Conservation (phyloP, 2,113 vertebrate species). For the Pangasianodon hypophthalmus region DNA sequence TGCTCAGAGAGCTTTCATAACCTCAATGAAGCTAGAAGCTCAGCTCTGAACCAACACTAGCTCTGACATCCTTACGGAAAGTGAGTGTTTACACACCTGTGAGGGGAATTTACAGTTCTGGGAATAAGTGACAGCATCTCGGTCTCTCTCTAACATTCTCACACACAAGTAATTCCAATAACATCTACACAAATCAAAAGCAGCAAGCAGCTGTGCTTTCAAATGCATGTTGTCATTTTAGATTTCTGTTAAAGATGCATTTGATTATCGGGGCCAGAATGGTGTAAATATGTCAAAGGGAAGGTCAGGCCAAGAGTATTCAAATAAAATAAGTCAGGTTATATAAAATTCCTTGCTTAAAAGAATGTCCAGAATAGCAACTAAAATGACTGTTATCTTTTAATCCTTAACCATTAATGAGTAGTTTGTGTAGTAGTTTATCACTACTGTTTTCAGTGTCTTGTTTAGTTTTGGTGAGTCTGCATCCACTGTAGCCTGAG, state of each 20-base stretch:
- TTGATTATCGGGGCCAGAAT: neutral
- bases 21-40: slow-evolving; percentile 8
- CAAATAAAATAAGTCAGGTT: neutral
- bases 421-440: no score
- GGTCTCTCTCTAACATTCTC: slow-evolving; percentile 29
- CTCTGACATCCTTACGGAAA: slow-evolving; percentile 40
- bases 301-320: neutral
- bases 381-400: neutral
- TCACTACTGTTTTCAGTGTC: neutral
- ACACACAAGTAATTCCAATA: slow-evolving; percentile 6
- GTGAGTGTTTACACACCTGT: slow-evolving; percentile 61
- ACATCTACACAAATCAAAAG: slow-evolving; percentile 34
- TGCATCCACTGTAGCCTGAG: neutral
- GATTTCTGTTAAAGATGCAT: neutral
- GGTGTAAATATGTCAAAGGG: neutral
- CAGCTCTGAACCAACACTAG: slow-evolving; percentile 21
- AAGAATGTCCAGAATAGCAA: neutral
- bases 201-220: slow-evolving; percentile 53
- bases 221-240: slow-evolving; percentile 36
- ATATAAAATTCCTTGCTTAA: neutral
- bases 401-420: neutral
- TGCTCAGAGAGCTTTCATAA: slow-evolving; percentile 10
- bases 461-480: neutral
- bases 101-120: slow-evolving; percentile 50
- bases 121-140: slow-evolving; percentile 47